Conservation (phyloP, 2,888 invertebrate genomes). For the Polyommatus icarus region DNA sequence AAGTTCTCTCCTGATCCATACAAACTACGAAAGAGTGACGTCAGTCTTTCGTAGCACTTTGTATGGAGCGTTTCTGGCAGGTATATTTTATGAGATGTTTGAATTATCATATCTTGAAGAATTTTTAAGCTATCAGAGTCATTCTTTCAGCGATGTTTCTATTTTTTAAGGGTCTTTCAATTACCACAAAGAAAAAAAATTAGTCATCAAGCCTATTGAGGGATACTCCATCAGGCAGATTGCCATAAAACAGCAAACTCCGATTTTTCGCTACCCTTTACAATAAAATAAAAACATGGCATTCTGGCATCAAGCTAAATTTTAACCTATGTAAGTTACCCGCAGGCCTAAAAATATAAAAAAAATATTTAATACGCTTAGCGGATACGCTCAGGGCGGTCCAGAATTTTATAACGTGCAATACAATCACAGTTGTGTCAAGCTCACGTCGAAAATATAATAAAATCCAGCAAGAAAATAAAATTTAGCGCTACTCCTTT, state of each 20-base stretch:
- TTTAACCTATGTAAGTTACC: neutral
- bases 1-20: too few species aligned
- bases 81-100: too few species aligned
- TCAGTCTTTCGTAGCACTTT: too few species aligned
- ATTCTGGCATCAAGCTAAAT: constrained; percentile 1
- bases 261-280: neutral
- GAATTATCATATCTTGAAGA: too few species aligned
- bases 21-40: too few species aligned
- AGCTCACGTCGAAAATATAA: constrained; percentile 59
- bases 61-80: too few species aligned
- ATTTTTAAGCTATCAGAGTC: too few species aligned
- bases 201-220: too few species aligned
- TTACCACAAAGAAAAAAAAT: too few species aligned
- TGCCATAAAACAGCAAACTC: neutral
- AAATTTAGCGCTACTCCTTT: constrained; percentile 52
- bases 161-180: too few species aligned
- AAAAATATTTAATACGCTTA: constrained; percentile 25
- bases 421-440: constrained; percentile 61
- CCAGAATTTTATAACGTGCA: constrained; percentile 23
- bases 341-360: constrained; percentile 26
- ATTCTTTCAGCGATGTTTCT: too few species aligned
- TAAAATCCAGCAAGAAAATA: constrained; percentile 61
- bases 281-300: neutral
- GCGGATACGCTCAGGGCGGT: constrained; percentile 8
- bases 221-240: neutral